Evolutionary conservation across 2,797 vertebrate species (phyloP).

Genomic region (Brachymystax lenok): DNA sequence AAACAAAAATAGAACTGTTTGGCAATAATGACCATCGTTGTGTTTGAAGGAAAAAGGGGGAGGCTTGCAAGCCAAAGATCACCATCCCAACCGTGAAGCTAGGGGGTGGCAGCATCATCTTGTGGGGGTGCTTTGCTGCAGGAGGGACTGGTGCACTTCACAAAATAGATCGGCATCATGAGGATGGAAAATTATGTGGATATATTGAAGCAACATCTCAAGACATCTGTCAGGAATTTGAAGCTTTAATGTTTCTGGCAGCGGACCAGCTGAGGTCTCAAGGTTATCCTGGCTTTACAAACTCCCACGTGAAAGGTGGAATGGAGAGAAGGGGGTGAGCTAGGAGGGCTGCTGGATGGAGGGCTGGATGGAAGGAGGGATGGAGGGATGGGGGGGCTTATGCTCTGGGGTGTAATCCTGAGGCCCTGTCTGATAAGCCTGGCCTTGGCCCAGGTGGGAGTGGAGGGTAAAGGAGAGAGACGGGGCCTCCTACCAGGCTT

Average conservation of each 20-base stretch:
- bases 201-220: too few species aligned
- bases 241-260: slow-evolving; percentile 83
- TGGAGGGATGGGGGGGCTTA: slow-evolving; percentile 54
- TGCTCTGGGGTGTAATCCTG: slow-evolving; percentile 69
- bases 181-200: too few species aligned
- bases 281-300: slow-evolving; percentile 84
- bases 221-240: too few species aligned
- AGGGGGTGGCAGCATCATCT: too few species aligned
- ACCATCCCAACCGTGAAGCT: too few species aligned
- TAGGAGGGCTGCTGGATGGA: slow-evolving; percentile 54
- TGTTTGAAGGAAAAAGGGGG: too few species aligned
- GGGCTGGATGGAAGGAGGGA: slow-evolving; percentile 7
- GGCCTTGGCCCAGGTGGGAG: slow-evolving; percentile 67
- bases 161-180: too few species aligned
- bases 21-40: too few species aligned
- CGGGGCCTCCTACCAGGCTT: background rate
- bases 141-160: too few species aligned
- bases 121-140: too few species aligned
- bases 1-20: too few species aligned
- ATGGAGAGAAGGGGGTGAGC: slow-evolving; percentile 63
- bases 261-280: slow-evolving; percentile 82
- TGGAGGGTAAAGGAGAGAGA: slow-evolving; percentile 7
- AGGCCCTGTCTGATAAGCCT: slow-evolving; percentile 59
- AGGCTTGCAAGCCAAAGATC: too few species aligned
- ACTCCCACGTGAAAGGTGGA: slow-evolving; percentile 95